Conservation (phyloP, 1,140 invertebrate genomes). For the Penaeus japonicus region DNA sequence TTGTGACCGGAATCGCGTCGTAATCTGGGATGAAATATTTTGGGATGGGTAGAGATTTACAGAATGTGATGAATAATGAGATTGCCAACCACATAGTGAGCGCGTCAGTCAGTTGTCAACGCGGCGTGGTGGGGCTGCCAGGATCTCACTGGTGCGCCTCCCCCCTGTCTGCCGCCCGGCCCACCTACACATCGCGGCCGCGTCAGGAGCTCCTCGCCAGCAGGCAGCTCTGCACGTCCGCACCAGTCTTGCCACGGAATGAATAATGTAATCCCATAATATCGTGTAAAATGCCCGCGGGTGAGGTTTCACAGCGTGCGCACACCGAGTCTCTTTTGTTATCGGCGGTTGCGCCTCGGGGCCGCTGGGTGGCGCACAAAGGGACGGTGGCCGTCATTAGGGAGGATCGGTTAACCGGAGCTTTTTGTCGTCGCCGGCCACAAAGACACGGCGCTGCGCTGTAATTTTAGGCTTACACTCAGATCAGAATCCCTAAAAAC, state of each 20-base stretch:
- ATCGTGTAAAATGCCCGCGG: constrained; percentile 22
- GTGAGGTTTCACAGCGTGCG: constrained; percentile 29
- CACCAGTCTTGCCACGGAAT: not conserved
- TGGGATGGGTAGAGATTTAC: constrained; percentile 16
- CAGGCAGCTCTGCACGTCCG: not conserved
- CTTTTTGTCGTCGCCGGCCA: constrained; percentile 19
- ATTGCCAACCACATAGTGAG: constrained; percentile 54
- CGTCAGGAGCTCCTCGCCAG: not conserved
- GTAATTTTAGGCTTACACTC: constrained; percentile 7
- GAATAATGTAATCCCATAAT: constrained; percentile 32
- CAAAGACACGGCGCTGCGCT: not conserved
- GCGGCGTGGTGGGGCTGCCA: constrained; percentile 7
- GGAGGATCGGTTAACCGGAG: constrained; percentile 17
- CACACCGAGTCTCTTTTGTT: constrained; percentile 11
- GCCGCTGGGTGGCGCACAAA: constrained; percentile 23
- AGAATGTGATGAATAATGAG: constrained; percentile 47
- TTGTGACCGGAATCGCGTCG: not conserved
- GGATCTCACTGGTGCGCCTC: not conserved
- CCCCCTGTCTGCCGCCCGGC: not conserved
- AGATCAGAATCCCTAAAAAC: not conserved
- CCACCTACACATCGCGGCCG: not conserved
- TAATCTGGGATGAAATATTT: constrained; percentile 18
- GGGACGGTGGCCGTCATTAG: constrained; percentile 30
- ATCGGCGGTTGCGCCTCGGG: constrained; percentile 11
- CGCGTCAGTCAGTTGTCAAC: constrained; percentile 52